These are phyloP conservation scores for Taphrorychus bicolor DNA, from an alignment of 2,888 invertebrate species.

Conservation along the genomic window DNA sequence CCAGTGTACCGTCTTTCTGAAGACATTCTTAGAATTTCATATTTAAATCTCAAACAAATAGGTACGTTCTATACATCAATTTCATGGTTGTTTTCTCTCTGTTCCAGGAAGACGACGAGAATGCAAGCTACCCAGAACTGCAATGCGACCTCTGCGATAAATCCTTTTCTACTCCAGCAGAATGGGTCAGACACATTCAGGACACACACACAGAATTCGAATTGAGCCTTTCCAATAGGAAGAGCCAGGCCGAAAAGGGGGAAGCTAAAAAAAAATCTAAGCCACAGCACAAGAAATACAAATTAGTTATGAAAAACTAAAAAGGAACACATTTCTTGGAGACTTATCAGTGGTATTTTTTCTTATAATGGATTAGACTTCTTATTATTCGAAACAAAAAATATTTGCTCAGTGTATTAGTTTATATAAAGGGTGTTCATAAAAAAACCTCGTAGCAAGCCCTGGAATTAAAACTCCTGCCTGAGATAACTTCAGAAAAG, in stretches of 20 bases:
- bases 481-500: too few species aligned
- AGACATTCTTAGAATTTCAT: too few species aligned
- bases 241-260: conserved; percentile 17
- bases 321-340: not conserved
- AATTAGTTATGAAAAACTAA: conserved; percentile 15
- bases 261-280: conserved; percentile 8
- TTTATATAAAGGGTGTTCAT: too few species aligned
- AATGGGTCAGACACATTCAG: conserved; percentile 88
- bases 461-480: too few species aligned
- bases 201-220: conserved; percentile 82
- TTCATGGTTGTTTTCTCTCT: too few species aligned
- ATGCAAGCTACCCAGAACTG: conserved; percentile 73
- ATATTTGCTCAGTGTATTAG: too few species aligned
- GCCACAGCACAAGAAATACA: conserved; percentile 29
- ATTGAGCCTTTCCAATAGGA: conserved; percentile 73
- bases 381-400: too few species aligned
- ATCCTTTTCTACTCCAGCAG: conserved; percentile 79
- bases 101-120: conserved; percentile 70
- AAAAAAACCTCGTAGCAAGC: too few species aligned
- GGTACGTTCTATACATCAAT: too few species aligned
- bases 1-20: too few species aligned
- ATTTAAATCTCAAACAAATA: too few species aligned
- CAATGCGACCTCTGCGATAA: conserved; percentile 81
- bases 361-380: too few species aligned
- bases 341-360: not conserved